Base-by-base conservation (phyloP, 2,888 invertebrate species). In the Drosophila infuscata region DNA sequence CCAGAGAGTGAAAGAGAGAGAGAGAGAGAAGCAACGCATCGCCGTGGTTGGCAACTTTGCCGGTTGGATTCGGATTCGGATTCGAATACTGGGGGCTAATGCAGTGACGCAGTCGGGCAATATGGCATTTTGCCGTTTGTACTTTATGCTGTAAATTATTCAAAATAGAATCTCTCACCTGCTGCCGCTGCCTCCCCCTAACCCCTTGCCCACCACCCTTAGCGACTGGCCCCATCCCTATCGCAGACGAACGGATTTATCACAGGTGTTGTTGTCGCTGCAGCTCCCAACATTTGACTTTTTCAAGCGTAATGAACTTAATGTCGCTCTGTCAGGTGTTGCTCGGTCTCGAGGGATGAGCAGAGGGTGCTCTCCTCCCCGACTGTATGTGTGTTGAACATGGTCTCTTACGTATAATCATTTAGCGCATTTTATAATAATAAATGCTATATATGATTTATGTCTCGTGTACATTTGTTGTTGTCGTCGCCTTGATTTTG, bases 191-290 rank as follows among this genome's bases (percentile, higher is more conserved):
- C 25, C 35, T 35, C 35, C 11, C 32, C 25, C 36, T 36, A 17
- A 3, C 53, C 17, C 20, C 36, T 7, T 25, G 3, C 29, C 3
- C 9, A 3, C 12, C 33, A 38, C 38, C 17, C 8, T 46, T 46
- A 2, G 15, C 15, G 7, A 12, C 41, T 33, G 8, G 25, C 15
- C 25, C 53, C 52, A 33, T 41, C 61, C 56, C 67, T 15, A 76
- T 59, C 17, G 8, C 61, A 73, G 70, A 46, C 54, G 70, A 85
- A 91, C 82, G 86, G 82, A 89, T 88, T 83, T 74, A 81, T 78
- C 91, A 81, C 91, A 91, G 92, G 91, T 91, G 91, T 92, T 88
- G 80, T 77, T 71, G 83, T 38, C 38, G 38, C 20, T 54, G 75
- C 66, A 69, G 70, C 65, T 79, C 77, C 72, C 71, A 74, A 71